Evolutionary conservation across 2,888 invertebrate genomes (phyloP).

Genomic region (Eledona agricola): DNA sequence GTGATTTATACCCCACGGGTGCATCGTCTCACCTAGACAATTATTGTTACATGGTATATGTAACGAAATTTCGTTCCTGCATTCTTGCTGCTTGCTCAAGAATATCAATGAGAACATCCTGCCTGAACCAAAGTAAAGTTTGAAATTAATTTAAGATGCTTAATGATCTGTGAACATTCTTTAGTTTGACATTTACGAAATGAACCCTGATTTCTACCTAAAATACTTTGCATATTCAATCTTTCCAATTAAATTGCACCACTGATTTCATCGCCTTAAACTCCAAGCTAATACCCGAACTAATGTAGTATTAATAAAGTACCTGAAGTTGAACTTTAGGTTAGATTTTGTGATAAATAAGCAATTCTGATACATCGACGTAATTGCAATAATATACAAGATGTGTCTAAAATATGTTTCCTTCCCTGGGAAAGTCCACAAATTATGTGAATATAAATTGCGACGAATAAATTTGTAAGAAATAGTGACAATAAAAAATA

Average conservation of each 20-base stretch:
- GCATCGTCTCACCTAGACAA: too few species aligned
- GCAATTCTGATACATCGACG: too few species aligned
- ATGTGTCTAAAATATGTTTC: too few species aligned
- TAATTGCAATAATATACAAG: too few species aligned
- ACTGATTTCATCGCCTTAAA: conserved; percentile 15
- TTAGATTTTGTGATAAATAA: too few species aligned
- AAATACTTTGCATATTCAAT: conserved; percentile 43
- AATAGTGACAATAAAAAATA: too few species aligned
- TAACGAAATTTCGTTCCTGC: conserved; percentile 28
- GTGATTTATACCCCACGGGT: too few species aligned
- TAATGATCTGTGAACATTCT: conserved; percentile 51
- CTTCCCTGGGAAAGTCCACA: too few species aligned
- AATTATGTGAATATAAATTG: too few species aligned
- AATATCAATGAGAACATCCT: conserved; percentile 39
- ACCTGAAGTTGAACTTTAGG: too few species aligned
- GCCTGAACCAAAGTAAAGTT: conserved; percentile 40
- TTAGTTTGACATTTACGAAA: conserved; percentile 47
- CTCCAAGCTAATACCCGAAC: conserved; percentile 20
- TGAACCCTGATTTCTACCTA: conserved; percentile 39
- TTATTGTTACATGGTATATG: conserved; percentile 8
- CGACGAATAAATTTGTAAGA: too few species aligned
- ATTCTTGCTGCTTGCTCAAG: conserved; percentile 26
- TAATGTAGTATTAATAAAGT: conserved; percentile 24
- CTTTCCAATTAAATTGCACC: conserved; percentile 42
- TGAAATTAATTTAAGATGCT: conserved; percentile 48